Conservation (phyloP, 2,888 invertebrate species). For the Isoperla grammatica region DNA sequence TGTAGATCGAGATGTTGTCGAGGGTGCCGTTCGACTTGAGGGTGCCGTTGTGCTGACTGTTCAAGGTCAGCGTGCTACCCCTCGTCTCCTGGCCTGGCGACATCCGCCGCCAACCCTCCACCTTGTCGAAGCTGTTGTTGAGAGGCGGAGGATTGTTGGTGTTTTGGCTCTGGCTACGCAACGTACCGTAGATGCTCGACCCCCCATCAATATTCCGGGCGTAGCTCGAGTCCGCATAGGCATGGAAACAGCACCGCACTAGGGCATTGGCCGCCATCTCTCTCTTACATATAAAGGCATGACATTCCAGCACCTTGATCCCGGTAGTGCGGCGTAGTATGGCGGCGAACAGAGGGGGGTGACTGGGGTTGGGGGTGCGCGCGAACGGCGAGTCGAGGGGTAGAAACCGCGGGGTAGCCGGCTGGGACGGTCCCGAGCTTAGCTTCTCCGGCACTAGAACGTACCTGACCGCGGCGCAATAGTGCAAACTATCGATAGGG, state of each 20-base stretch:
- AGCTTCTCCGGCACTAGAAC: conserved; percentile 58
- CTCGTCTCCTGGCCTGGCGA: conserved; percentile 37
- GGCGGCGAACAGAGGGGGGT: conserved; percentile 95
- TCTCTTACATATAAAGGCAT: conserved; percentile 95
- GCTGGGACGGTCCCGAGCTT: conserved; percentile 41
- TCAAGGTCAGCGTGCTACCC: conserved; percentile 56
- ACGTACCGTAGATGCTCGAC: conserved; percentile 44
- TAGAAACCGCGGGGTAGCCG: conserved; percentile 79
- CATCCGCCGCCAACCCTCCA: conserved; percentile 52
- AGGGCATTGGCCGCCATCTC: conserved; percentile 97
- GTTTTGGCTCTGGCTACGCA: conserved; percentile 43
- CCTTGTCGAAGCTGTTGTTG: conserved; percentile 43
- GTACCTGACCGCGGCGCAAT: conserved; percentile 91
- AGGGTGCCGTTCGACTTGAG: conserved; percentile 44
- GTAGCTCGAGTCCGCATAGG: conserved; percentile 93
- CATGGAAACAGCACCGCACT: conserved; percentile 95
- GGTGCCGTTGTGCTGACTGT: conserved; percentile 47
- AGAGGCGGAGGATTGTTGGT: conserved; percentile 40
- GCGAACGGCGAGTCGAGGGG: conserved; percentile 96
- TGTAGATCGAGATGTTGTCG: conserved; percentile 78
- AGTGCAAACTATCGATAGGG: conserved; percentile 91
- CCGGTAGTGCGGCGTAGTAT: conserved; percentile 93
- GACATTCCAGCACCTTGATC: conserved; percentile 97
- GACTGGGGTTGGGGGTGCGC: conserved; percentile 82
- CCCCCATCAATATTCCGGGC: conserved; percentile 54